Percentiles rank a stretch among this genome's conserved stretches.
These are phyloP conservation scores for Hydrolagus affinis DNA, from an alignment of 2,113 vertebrate species.

Conservation along the genomic window DNA sequence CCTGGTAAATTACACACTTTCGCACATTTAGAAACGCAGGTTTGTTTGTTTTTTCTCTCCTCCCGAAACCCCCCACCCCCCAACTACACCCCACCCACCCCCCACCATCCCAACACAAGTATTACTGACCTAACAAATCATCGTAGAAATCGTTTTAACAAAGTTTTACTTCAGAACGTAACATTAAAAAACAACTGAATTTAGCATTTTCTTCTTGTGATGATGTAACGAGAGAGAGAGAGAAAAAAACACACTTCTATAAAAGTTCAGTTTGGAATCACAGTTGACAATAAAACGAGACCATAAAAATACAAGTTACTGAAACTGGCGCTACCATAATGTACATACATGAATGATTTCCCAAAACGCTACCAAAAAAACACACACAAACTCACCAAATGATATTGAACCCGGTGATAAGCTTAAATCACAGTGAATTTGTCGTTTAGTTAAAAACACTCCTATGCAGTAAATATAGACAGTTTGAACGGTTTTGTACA, in stretches of 20 bases:
- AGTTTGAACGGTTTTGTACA: too few relatives aligned
- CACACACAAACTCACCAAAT: neutral
- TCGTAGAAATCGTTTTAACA: neutral
- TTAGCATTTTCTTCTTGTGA: slow-evolving; percentile 12
- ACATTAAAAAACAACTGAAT: neutral
- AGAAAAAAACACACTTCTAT: neutral
- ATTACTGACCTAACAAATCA: slow-evolving; percentile 10
- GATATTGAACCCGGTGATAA: neutral
- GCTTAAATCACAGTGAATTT: slow-evolving; percentile 29
- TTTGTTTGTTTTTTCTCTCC: too few relatives aligned
- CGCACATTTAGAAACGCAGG: neutral
- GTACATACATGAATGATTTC: neutral
- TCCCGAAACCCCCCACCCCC: too few relatives aligned
- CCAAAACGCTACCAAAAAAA: neutral
- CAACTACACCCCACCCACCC: too few relatives aligned
- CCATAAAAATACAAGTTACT: slow-evolving; percentile 1
- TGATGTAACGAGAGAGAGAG: too few relatives aligned
- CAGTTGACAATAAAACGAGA: slow-evolving; percentile 20
- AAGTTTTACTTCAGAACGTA: slow-evolving; percentile 11
- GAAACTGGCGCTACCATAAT: neutral
- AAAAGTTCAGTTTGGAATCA: neutral
- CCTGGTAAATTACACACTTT: neutral
- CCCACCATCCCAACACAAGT: neutral
- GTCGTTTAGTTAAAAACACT: slow-evolving; percentile 22
- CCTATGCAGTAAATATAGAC: neutral